Evolutionary conservation across 30 jellyfish, hydroid and myxozoan species (phyloP).

Genomic region (Hydractinia echinata): DNA sequence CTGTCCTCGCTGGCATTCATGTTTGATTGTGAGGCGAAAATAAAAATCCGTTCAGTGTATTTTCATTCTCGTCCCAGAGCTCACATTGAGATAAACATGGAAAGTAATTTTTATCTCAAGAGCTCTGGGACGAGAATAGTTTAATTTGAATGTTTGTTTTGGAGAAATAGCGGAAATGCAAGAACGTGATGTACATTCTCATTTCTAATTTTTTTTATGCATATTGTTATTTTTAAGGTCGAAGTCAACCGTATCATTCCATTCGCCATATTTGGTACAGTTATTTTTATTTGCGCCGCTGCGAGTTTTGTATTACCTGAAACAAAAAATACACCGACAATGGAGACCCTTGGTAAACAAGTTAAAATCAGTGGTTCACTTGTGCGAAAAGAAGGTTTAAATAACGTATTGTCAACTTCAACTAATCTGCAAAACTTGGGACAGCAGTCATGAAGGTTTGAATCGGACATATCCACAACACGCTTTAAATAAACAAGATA

Average conservation of each 20-base stretch:
- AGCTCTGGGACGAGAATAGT: not conserved
- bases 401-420: too few species aligned
- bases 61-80: too few species aligned
- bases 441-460: too few species aligned
- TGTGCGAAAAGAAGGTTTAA: too few species aligned
- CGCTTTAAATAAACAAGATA: too few species aligned
- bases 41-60: too few species aligned
- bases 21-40: too few species aligned
- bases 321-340: slow-evolving; percentile 27
- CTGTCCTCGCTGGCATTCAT: too few species aligned
- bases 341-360: not conserved
- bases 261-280: slow-evolving; percentile 25
- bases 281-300: slow-evolving; percentile 13
- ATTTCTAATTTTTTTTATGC: not conserved
- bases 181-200: not conserved
- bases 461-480: too few species aligned
- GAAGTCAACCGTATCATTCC: slow-evolving; percentile 37
- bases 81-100: not conserved
- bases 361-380: not conserved
- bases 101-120: not conserved
- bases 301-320: slow-evolving; percentile 24
- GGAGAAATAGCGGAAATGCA: too few species aligned
- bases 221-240: slow-evolving; percentile 12
- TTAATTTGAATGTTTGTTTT: not conserved
- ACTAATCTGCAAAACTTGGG: too few species aligned